Evolutionary conservation across 2,888 invertebrate species (phyloP).

Genomic region (Machimus atricapillus): DNA sequence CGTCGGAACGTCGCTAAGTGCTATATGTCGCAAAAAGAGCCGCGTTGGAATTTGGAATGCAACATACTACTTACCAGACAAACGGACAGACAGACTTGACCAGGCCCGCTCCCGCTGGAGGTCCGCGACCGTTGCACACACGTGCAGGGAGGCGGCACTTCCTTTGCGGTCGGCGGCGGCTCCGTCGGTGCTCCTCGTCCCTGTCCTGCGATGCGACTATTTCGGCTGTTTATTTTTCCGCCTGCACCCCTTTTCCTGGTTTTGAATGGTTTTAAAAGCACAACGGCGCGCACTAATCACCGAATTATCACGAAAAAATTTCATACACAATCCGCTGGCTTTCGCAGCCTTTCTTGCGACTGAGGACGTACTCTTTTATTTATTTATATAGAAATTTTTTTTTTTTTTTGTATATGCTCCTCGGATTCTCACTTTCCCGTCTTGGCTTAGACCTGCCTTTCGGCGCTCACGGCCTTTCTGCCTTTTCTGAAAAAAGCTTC

Average conservation of each 20-base stretch:
- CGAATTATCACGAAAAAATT: constrained; percentile 30
- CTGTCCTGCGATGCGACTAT: not conserved
- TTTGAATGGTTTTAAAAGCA: not conserved
- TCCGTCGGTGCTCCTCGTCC: not conserved
- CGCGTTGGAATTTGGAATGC: not conserved
- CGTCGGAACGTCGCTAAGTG: not conserved
- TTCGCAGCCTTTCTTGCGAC: not conserved
- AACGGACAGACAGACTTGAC: not conserved
- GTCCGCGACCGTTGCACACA: not conserved
- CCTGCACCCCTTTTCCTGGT: not conserved
- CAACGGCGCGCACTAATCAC: constrained; percentile 35
- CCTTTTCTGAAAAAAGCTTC: constrained; percentile 23
- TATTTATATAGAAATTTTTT: not conserved
- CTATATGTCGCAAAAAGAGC: not conserved
- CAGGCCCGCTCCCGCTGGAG: not conserved
- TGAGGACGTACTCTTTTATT: constrained; percentile 15
- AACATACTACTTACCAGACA: not conserved
- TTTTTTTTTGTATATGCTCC: not conserved
- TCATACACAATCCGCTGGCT: constrained; percentile 1
- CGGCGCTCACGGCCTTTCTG: not conserved
- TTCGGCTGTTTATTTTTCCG: constrained; percentile 8
- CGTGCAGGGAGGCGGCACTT: not conserved
- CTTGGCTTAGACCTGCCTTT: not conserved
- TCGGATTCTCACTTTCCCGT: not conserved
- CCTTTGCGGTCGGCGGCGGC: not conserved